phyloP scores from a whole-genome alignment of 2,797 vertebrate genomes.

The Tokudaia tokunoshimensis region DNA sequence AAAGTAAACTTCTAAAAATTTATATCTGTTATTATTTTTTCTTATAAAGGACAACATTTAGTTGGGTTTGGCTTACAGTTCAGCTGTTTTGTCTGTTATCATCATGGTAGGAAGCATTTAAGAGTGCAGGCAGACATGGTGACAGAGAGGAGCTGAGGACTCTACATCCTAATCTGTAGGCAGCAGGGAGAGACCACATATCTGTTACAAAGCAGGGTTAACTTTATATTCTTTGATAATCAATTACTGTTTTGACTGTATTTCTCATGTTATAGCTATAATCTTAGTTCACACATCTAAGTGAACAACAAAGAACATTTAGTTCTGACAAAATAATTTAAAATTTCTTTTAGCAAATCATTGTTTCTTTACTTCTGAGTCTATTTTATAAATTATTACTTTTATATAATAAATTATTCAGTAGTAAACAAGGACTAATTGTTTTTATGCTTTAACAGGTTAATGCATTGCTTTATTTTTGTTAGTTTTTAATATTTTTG shows the following conservation, averaged over 20 bases:
- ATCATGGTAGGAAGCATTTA: neutral
- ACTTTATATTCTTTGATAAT: neutral
- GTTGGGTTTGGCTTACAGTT: neutral
- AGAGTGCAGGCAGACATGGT: neutral
- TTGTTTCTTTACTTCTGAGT: slow-evolving; percentile 4
- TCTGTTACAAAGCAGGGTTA: neutral
- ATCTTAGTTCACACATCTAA: neutral
- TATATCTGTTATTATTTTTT: neutral
- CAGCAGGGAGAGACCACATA: neutral
- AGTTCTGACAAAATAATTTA: neutral
- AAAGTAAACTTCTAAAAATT: neutral
- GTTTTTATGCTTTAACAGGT: neutral
- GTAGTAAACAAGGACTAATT: neutral
- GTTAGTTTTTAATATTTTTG: neutral
- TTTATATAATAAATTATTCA: neutral
- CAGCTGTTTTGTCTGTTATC: neutral
- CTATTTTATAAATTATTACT: neutral
- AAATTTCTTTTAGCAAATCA: neutral
- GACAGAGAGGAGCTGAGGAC: neutral
- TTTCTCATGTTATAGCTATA: neutral
- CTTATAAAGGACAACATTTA: neutral
- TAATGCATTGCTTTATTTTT: neutral
- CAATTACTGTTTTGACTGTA: neutral
- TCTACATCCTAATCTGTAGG: neutral
- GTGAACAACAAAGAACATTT: neutral